Evolutionary conservation across 2,797 vertebrate species (phyloP).

Genomic region (Sarcoramphus papa): DNA sequence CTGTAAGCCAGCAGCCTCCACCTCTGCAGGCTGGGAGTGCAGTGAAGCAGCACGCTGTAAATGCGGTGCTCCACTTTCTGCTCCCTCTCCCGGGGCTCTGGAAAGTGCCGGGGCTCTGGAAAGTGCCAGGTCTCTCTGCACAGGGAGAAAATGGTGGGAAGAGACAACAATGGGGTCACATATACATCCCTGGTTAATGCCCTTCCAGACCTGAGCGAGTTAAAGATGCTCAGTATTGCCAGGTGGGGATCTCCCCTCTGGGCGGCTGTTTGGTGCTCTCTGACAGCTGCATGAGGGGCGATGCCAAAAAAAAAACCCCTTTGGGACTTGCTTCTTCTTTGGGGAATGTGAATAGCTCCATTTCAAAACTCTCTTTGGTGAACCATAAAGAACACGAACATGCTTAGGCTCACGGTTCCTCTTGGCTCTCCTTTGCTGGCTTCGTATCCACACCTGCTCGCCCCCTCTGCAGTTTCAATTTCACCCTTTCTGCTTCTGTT

Average conservation of each 20-base stretch:
- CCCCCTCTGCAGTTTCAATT: neutral
- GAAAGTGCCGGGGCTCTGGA: neutral
- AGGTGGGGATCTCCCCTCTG: neutral
- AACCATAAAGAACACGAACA: neutral
- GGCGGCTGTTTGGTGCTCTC: neutral
- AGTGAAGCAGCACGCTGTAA: neutral
- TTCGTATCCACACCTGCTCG: fast-evolving
- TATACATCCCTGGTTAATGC: neutral
- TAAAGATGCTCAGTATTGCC: neutral
- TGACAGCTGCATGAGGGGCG: neutral
- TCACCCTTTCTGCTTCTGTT: neutral
- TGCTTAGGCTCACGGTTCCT: neutral
- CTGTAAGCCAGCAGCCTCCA: neutral
- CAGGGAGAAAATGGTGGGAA: neutral
- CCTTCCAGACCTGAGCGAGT: neutral
- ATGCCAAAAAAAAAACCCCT: neutral
- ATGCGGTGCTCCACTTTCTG: neutral
- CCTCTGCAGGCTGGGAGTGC: neutral
- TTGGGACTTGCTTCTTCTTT: neutral
- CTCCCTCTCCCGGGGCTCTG: neutral
- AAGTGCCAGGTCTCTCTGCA: neutral
- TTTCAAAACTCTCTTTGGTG: neutral
- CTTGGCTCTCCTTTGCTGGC: neutral
- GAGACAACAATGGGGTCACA: neutral
- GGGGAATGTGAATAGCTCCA: neutral